A percentile compares a stretch with the other conserved stretches of the same genome.
Conservation (phyloP, 35 echinoderm and acorn worm genomes). For the Stichopus chloronotus region DNA sequence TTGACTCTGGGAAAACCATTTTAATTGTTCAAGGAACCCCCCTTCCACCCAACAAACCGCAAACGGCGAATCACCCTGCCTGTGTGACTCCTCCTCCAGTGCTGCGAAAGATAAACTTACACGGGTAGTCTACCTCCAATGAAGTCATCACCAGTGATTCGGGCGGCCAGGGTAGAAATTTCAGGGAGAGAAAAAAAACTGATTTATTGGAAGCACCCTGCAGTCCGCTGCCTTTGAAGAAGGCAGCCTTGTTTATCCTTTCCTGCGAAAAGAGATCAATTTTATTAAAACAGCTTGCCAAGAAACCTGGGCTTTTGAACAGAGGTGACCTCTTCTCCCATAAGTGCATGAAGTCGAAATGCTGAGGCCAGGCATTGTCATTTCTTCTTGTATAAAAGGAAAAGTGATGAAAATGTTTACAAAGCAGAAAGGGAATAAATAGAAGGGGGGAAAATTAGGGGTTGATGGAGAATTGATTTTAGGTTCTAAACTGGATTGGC, state of each 20-base stretch:
- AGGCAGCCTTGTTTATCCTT: conserved; percentile 41
- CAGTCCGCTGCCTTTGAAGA: conserved; percentile 43
- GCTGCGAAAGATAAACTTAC: conserved; percentile 25
- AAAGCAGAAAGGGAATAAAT: not conserved
- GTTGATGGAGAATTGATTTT: not conserved
- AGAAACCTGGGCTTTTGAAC: conserved; percentile 3
- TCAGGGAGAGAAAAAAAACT: not conserved
- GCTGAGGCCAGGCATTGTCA: conserved; percentile 12
- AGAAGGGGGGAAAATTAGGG: conserved; percentile 24
- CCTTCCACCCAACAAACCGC: conserved; percentile 22
- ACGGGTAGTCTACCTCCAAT: not conserved
- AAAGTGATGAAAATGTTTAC: conserved; percentile 41
- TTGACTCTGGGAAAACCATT: conserved; percentile 8
- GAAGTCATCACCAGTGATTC: conserved; percentile 6
- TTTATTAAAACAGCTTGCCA: conserved; percentile 42
- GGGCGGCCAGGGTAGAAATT: not conserved
- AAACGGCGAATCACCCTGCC: conserved; percentile 21
- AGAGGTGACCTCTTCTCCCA: conserved; percentile 19
- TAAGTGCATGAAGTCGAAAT: conserved; percentile 17
- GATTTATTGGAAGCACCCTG: conserved; percentile 53
- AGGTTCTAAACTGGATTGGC: conserved; percentile 19
- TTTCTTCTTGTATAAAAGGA: not conserved
- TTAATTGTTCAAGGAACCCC: conserved; percentile 52
- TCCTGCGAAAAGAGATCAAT: conserved; percentile 53
- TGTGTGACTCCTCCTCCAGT: not conserved